Evolutionary conservation across 2,888 invertebrate species (phyloP), one percentile per base, ranked within the genome.

Genomic region (Brachypterus glaber): DNA sequence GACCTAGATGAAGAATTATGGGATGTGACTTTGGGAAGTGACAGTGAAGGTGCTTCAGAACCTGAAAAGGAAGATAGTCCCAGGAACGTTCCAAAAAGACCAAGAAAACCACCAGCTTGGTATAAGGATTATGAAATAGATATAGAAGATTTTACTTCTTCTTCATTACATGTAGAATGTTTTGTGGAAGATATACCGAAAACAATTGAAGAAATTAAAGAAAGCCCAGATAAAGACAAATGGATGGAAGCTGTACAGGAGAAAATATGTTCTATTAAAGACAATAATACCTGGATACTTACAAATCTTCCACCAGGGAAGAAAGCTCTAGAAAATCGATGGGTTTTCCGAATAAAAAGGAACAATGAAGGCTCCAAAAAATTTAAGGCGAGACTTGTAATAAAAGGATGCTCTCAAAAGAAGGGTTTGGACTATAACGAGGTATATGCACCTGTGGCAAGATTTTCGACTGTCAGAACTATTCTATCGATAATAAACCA

Each of bases 361-460:
- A 39, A 46, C 41, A 18, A 18, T 27, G 33, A 37, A 35, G 48
- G 39, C 29, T 44, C 36, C 30, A 14, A 34, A 13, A 44, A 35
- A 17, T 47, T 48, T 18, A 54, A 56, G 36, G 52, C 54, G 1
- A 44, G 53, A 30, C 35, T 54, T 5, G 54, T 53, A 3, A 32
- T 46, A 8, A 52, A 49, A 36, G 52, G 52, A 8, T 54, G 47
- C 34, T 16, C 44, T 5, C 53, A 54, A 41, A 32, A 29, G 40
- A 5, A 32, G 14, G 32, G 32, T 15, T 32, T 30, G 9, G 25
- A 32, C 17, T 32, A 32, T 17, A 15, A 32, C 7, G 32, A 32
- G 11, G 14, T 15, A 25, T 41, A 25, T 15, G 39, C 39, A 17
- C 37, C 41, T 17, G 41, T 41, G 16, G 40, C 40, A 8, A 36